Evolutionary conservation across 1,140 invertebrate species (phyloP).

Genomic region (Drosophila azteca): DNA sequence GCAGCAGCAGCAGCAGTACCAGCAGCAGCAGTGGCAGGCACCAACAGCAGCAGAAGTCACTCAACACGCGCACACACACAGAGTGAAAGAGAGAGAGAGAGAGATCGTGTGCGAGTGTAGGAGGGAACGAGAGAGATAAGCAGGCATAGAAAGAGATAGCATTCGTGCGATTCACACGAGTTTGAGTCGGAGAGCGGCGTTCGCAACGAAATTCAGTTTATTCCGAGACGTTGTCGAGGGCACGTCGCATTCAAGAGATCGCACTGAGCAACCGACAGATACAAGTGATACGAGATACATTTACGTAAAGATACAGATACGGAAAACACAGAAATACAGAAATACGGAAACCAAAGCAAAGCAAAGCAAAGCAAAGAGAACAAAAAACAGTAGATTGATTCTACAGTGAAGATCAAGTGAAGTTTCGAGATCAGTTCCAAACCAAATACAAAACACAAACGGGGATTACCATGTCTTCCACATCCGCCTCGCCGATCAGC

Average conservation of each 20-base stretch:
- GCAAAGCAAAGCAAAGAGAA: conserved; percentile 7
- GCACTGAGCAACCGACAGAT: conserved; percentile 15
- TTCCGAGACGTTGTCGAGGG: conserved; percentile 77
- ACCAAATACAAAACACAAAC: conserved; percentile 20
- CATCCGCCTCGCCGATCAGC: conserved; percentile 82
- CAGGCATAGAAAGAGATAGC: conserved; percentile 15
- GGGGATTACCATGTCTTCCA: conserved; percentile 80
- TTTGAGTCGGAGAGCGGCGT: conserved; percentile 76
- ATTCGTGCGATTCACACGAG: conserved; percentile 59
- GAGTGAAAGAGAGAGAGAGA: conserved; percentile 17
- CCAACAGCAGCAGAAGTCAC: conserved; percentile 58
- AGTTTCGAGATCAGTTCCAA: conserved; percentile 23
- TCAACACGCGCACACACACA: conserved; percentile 55
- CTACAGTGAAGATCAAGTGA: conserved; percentile 20
- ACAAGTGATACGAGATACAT: conserved; percentile 27
- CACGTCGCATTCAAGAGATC: conserved; percentile 67
- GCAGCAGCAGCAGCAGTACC: conserved; percentile 48
- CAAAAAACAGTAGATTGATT: neutral
- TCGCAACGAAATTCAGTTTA: conserved; percentile 70
- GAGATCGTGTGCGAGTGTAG: conserved; percentile 11
- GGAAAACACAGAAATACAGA: conserved; percentile 35
- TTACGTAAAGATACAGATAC: conserved; percentile 6
- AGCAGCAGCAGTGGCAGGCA: conserved; percentile 48
- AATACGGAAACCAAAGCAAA: conserved; percentile 43
- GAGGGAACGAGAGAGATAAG: too few relatives aligned